These are phyloP conservation scores for Hucho hucho DNA, from an alignment of 2,113 vertebrate genomes.

Conservation along the genomic window DNA sequence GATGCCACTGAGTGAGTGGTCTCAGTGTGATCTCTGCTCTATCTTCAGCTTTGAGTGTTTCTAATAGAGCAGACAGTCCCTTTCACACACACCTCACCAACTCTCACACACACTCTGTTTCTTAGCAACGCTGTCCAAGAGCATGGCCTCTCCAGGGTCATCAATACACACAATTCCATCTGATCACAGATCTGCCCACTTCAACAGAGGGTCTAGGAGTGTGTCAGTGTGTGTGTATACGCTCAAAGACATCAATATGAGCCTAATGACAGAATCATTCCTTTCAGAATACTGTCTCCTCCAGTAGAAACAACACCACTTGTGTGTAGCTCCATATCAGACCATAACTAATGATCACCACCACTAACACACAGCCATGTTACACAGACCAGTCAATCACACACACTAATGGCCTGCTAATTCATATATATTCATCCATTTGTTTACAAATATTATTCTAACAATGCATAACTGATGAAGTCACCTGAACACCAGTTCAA, in stretches of 20 bases:
- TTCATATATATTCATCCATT: neutral
- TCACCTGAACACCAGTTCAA: neutral
- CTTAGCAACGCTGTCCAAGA: constrained; percentile 70
- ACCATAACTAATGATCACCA: no score
- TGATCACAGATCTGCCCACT: constrained; percentile 18
- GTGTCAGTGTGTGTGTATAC: constrained; percentile 19
- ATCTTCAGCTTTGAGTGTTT: constrained; percentile 39
- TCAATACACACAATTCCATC: constrained; percentile 27
- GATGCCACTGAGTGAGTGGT: neutral
- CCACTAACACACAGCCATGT: neutral
- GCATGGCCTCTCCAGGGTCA: constrained; percentile 32
- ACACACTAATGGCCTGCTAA: neutral
- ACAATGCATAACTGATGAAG: neutral
- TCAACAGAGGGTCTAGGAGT: neutral
- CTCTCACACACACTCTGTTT: constrained; percentile 49
- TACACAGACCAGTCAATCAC: neutral
- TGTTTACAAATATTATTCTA: neutral
- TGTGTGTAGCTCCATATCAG: no score
- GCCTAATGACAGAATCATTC: no score
- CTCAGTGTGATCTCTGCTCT: neutral
- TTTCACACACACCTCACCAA: constrained; percentile 44
- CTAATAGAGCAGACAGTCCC: constrained; percentile 57
- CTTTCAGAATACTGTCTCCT: no score
- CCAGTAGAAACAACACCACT: no score
- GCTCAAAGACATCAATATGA: neutral